Evolutionary conservation across 2,888 invertebrate species (phyloP), one percentile per base, ranked within the genome.

Genomic region (Ophion ellenae): DNA sequence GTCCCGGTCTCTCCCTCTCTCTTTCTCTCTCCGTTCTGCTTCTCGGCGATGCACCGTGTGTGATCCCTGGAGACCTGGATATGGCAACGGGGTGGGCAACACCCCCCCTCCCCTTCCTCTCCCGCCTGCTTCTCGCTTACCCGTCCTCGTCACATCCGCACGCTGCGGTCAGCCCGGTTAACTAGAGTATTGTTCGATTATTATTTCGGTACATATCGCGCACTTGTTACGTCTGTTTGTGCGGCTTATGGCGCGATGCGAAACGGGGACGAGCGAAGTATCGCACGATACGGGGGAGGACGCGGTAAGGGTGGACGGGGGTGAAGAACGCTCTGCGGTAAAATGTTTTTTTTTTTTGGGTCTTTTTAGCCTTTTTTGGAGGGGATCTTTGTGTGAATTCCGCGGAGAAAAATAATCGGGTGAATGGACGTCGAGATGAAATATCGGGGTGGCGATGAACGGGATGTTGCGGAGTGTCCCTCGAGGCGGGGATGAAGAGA

Each of bases 191-290:
- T 94, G 94, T 94, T 93, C 92, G 93, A 93, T 94, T 94, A 93
- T 94, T 94, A 94, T 94, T 94, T 93, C 92, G 91, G 92, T 93
- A 94, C 94, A 94, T 94, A 94, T 94, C 94, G 93, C 91, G 93
- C 93, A 94, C 94, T 94, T 94, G 94, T 94, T 93, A 93, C 92
- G 91, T 92, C 92, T 90, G 93, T 94, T 92, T 92, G 90, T 88
- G 87, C 14, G 28, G 47, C 81, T 76, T 83, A 78, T 81, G 78
- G 77, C 74, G 69, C 63, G 53, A 53, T 17, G 11, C 11, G 53
- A 69, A 69, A 40, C 81, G 79, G 57, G 75, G 32, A 76, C 17
- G 32, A 76, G 17, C n/a, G 20, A 40, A 17, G 45, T 40, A n/a
- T 36, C 20, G 53, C 79, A 59, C 79, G 71, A 67, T 76, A 66